Evolutionary conservation across 2,797 vertebrate genomes (phyloP).

Genomic region (Danio albolineatus): DNA sequence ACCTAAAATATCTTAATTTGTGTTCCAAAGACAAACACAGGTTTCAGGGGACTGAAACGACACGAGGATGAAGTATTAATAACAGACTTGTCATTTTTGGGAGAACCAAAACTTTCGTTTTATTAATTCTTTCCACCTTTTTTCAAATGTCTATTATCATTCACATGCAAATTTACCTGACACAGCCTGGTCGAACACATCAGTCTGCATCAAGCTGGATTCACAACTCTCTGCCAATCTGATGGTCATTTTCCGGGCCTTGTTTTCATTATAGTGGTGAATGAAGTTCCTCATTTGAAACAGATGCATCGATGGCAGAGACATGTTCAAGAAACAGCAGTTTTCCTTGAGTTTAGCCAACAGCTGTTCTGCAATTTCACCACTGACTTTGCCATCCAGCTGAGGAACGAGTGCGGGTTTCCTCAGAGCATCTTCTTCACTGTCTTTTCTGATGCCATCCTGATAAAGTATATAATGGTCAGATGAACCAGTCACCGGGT

Average conservation of each 20-base stretch:
- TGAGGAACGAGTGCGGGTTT: conserved; percentile 2
- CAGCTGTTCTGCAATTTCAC: not conserved
- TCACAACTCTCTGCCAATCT: not conserved
- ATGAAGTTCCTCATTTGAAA: conserved; percentile 28
- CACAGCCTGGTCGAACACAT: not conserved
- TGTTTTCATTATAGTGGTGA: conserved; percentile 22
- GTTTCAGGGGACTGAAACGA: no score
- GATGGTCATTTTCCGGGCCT: not conserved
- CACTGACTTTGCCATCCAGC: not conserved
- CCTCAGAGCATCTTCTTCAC: not conserved
- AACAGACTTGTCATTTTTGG: no score
- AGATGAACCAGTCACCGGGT: conserved; percentile 9
- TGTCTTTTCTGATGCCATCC: not conserved
- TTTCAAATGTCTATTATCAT: not conserved
- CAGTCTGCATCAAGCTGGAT: not conserved
- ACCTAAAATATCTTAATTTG: no score
- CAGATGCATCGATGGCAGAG: not conserved
- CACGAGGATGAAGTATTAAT: no score
- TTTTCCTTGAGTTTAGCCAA: conserved; percentile 13
- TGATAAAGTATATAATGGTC: conserved; percentile 2
- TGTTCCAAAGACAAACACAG: no score
- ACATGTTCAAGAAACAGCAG: conserved; percentile 8
- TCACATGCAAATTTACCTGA: not conserved
- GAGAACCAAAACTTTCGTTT: not conserved
- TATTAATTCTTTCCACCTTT: not conserved